Conservation (phyloP, 2,888 invertebrate species). For the Drosophila setosimentum region DNA sequence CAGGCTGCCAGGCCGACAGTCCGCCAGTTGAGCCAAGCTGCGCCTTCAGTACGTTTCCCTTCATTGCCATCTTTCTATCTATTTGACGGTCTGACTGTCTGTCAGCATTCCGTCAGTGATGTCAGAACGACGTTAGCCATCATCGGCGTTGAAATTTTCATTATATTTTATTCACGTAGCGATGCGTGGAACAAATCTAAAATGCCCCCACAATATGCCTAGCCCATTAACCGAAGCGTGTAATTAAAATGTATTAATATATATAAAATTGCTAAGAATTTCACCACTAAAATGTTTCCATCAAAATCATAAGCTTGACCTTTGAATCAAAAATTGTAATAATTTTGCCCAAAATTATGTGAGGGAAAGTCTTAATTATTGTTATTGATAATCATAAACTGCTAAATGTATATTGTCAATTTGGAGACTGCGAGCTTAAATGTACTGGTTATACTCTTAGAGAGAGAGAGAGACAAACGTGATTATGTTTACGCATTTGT, state of each 20-base stretch:
- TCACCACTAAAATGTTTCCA: conserved; percentile 24
- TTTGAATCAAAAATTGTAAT: background rate
- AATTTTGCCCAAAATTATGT: background rate
- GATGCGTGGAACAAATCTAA: conserved; percentile 77
- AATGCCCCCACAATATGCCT: conserved; percentile 52
- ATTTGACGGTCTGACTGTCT: conserved; percentile 19
- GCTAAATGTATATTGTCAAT: background rate
- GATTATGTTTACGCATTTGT: conserved; percentile 15
- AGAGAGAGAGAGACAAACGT: background rate
- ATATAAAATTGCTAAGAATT: conserved; percentile 39
- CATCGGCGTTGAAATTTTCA: conserved; percentile 80
- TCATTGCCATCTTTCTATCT: conserved; percentile 27
- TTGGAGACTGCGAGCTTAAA: background rate
- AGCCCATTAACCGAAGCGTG: conserved; percentile 66
- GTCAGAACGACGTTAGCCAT: conserved; percentile 57
- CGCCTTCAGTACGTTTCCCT: conserved; percentile 29
- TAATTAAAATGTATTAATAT: conserved; percentile 77
- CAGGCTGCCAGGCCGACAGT: conserved; percentile 7
- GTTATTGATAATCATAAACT: background rate
- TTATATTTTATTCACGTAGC: conserved; percentile 80
- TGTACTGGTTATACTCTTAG: no score
- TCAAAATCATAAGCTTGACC: background rate
- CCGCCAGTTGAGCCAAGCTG: conserved; percentile 45
- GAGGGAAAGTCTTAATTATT: background rate
- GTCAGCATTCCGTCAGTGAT: conserved; percentile 80